Conservation (phyloP, 1,140 invertebrate genomes). For the Mizuhopecten yessoensis region DNA sequence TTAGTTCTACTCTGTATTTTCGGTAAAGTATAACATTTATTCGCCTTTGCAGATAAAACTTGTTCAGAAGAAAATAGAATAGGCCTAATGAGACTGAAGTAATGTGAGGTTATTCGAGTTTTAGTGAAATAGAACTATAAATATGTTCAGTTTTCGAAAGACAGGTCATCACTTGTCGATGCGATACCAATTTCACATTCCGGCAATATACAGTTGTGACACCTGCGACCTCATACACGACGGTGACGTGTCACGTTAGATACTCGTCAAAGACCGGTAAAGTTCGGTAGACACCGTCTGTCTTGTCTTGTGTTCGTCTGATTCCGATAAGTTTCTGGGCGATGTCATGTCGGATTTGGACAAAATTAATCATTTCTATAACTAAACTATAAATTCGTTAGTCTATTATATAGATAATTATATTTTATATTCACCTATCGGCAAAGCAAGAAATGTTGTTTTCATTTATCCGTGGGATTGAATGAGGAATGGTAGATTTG, state of each 20-base stretch:
- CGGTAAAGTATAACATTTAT: no score
- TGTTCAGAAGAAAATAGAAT: no score
- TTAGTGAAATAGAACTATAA: no score
- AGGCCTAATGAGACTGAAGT: no score
- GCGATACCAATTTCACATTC: background rate
- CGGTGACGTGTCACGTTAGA: background rate
- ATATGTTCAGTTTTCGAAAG: background rate
- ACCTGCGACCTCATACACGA: background rate
- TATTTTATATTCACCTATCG: no score
- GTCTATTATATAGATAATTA: background rate
- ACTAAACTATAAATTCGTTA: background rate
- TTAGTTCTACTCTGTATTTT: no score
- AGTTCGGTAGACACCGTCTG: constrained; percentile 1
- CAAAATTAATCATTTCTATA: background rate
- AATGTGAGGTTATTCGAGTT: no score
- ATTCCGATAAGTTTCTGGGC: background rate
- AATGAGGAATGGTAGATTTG: no score
- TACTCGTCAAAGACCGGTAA: background rate
- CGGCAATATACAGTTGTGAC: background rate
- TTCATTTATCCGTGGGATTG: no score
- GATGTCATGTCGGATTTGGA: constrained; percentile 2
- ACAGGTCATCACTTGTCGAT: background rate
- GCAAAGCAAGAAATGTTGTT: no score
- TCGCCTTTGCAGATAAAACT: no score
- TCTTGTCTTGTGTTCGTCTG: background rate